A percentile compares a stretch with the other conserved stretches of the same genome.
These are phyloP conservation scores for Drosophila melanica DNA, from an alignment of 1,140 invertebrate species.

Conservation along the genomic window DNA sequence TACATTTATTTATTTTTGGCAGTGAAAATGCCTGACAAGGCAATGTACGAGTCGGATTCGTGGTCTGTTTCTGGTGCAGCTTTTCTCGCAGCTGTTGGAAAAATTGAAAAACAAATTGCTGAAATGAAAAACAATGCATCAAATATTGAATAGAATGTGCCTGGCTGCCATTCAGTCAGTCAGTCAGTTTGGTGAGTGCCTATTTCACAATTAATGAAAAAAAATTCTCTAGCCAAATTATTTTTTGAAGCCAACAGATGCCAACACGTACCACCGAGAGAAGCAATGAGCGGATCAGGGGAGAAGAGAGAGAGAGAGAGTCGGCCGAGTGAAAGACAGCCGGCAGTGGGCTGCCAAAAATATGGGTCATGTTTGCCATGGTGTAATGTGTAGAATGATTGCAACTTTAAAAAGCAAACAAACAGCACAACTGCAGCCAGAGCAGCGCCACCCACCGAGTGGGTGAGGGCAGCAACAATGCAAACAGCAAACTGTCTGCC, in stretches of 20 bases:
- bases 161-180: slow-evolving; percentile 25
- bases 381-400: slow-evolving; percentile 82
- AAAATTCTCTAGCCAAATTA: slow-evolving; percentile 62
- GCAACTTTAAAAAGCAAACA: slow-evolving; percentile 81
- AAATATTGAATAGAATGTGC: slow-evolving; percentile 58
- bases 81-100: slow-evolving; percentile 11
- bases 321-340: slow-evolving; percentile 10
- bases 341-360: slow-evolving; percentile 39
- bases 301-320: neutral
- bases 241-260: slow-evolving; percentile 67
- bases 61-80: slow-evolving; percentile 18
- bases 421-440: slow-evolving; percentile 43
- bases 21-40: slow-evolving; percentile 22
- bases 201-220: slow-evolving; percentile 79
- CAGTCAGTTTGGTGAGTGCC: slow-evolving; percentile 23
- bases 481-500: slow-evolving; percentile 44
- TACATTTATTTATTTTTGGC: slow-evolving; percentile 26
- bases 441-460: slow-evolving; percentile 2
- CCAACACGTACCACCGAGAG: slow-evolving; percentile 31
- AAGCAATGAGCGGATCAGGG: neutral
- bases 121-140: slow-evolving; percentile 53
- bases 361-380: slow-evolving; percentile 79
- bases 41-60: slow-evolving; percentile 3
- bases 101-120: slow-evolving; percentile 51
- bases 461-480: slow-evolving; percentile 27